Evolutionary conservation across 2,888 invertebrate genomes (phyloP).

Genomic region (Xanthostigma xanthostigma): DNA sequence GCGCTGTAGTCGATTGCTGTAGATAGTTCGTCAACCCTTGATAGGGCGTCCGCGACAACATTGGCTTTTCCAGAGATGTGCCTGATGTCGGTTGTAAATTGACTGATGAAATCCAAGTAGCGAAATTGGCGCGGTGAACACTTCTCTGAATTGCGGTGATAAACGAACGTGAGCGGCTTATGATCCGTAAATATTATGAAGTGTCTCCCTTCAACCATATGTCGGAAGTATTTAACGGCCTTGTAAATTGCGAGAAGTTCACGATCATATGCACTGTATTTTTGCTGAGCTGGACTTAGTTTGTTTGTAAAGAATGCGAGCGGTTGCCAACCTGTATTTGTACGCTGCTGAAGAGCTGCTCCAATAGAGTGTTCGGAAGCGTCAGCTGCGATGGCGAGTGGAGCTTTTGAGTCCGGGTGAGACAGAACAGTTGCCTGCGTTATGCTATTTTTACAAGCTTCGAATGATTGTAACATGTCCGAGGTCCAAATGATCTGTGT

Average conservation of each 20-base stretch:
- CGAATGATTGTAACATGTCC: background rate
- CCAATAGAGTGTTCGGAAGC: background rate
- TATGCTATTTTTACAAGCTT: background rate
- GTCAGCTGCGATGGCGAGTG: background rate
- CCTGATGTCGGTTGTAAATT: conserved; percentile 21
- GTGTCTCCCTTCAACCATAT: conserved; percentile 23
- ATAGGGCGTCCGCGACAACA: conserved; percentile 17
- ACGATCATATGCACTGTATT: conserved; percentile 25
- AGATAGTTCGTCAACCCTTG: background rate
- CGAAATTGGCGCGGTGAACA: background rate
- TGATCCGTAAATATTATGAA: conserved; percentile 22
- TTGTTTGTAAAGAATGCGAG: conserved; percentile 22
- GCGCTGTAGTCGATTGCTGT: background rate
- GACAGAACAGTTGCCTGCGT: background rate
- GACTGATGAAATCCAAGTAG: conserved; percentile 12
- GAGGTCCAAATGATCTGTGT: conserved; percentile 13
- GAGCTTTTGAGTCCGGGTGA: background rate
- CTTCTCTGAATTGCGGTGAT: conserved; percentile 12
- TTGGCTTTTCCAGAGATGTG: conserved; percentile 20
- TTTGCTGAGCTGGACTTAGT: conserved; percentile 17
- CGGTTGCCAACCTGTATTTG: conserved; percentile 13
- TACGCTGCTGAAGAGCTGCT: background rate
- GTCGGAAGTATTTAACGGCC: conserved; percentile 21
- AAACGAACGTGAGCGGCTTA: conserved; percentile 21
- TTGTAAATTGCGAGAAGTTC: conserved; percentile 24